Evolutionary conservation across 2,888 invertebrate genomes (phyloP).

Genomic region (Ochropleura leucogaster): DNA sequence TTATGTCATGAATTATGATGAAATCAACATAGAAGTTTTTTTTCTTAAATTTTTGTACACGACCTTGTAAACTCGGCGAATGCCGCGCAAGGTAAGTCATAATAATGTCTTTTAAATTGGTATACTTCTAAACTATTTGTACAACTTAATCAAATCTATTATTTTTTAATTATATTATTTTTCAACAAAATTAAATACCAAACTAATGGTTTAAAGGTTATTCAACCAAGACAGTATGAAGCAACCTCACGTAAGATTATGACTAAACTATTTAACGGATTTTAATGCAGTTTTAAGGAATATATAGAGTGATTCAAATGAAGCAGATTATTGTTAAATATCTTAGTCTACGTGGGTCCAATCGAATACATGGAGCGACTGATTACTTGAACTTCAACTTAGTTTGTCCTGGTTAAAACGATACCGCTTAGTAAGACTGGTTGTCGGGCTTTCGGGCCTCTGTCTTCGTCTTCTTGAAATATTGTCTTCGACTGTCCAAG

Average conservation of each 20-base stretch:
- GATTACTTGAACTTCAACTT: too few species aligned
- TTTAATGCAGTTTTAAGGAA: not conserved
- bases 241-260: slow-evolving; percentile 29
- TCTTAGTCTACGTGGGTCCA: too few species aligned
- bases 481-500: too few species aligned
- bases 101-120: not conserved
- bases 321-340: too few species aligned
- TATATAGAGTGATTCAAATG: too few species aligned
- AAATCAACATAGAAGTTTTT: not conserved
- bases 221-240: slow-evolving; percentile 26
- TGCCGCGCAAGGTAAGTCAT: not conserved
- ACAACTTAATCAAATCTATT: not conserved
- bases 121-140: slow-evolving; percentile 4
- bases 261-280: slow-evolving; percentile 23
- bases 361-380: too few species aligned
- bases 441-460: not conserved
- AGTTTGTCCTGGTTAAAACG: not conserved
- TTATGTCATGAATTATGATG: not conserved
- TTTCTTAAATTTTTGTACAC: not conserved
- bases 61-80: not conserved
- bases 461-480: not conserved
- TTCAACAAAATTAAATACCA: not conserved
- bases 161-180: not conserved
- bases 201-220: slow-evolving; percentile 7
- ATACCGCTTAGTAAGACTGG: not conserved